These are phyloP conservation scores for Cephonodes hylas DNA, from an alignment of 2,888 invertebrate species.

Conservation along the genomic window DNA sequence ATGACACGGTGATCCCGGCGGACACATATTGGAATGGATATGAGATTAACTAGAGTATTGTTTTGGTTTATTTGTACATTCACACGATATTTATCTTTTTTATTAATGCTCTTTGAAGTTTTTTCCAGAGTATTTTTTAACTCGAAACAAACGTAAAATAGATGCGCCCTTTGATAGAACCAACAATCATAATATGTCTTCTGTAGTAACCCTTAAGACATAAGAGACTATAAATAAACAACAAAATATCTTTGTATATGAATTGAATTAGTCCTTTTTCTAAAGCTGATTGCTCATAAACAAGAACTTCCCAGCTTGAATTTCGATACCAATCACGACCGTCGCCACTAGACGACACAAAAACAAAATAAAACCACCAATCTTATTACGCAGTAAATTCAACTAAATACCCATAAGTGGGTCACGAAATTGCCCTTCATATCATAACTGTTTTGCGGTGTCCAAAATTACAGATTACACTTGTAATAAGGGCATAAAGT, in stretches of 20 bases:
- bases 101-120: not conserved
- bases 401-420: slow-evolving; percentile 15
- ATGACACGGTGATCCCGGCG: slow-evolving; percentile 25
- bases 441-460: slow-evolving; percentile 33
- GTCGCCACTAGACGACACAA: too few relatives aligned
- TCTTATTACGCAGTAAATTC: slow-evolving; percentile 12
- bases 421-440: slow-evolving; percentile 23
- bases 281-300: not conserved
- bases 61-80: slow-evolving; percentile 13
- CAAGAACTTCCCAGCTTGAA: too few relatives aligned
- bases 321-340: too few relatives aligned
- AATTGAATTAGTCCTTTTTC: too few relatives aligned
- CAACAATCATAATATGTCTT: too few relatives aligned
- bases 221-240: not conserved
- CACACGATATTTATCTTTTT: slow-evolving; percentile 2
- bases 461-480: slow-evolving; percentile 45
- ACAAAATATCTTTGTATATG: too few relatives aligned
- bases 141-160: too few relatives aligned
- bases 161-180: too few relatives aligned
- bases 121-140: not conserved
- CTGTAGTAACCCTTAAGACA: too few relatives aligned
- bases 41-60: slow-evolving; percentile 28
- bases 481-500: slow-evolving; percentile 44
- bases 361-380: not conserved
- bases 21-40: slow-evolving; percentile 28